phyloP scores from a whole-genome alignment of 1,140 invertebrate genomes.

The Acromyrmex echinatior region DNA sequence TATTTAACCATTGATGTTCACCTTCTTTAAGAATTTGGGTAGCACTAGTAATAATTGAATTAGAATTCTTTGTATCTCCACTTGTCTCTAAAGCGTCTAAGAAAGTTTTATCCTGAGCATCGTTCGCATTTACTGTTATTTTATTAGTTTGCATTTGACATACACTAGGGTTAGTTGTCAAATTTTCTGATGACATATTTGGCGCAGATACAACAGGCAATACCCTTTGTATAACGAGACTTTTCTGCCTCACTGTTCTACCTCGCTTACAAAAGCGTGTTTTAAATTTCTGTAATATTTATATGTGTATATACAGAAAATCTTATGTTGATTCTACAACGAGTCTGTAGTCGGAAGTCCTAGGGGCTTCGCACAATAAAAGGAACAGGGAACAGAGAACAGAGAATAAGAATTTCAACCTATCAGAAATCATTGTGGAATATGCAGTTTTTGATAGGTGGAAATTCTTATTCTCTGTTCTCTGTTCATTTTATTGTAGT shows the following conservation, averaged over 20 bases:
- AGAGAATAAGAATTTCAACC: too few relatives aligned
- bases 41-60: conserved; percentile 89
- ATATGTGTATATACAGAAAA: not conserved
- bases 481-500: too few relatives aligned
- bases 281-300: conserved; percentile 82
- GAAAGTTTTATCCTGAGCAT: conserved; percentile 73
- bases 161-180: conserved; percentile 33
- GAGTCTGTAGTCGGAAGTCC: too few relatives aligned
- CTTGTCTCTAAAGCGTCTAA: conserved; percentile 74
- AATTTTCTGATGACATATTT: conserved; percentile 55
- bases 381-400: too few relatives aligned
- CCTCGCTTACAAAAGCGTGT: conserved; percentile 86
- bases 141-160: conserved; percentile 62
- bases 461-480: too few relatives aligned
- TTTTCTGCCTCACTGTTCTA: conserved; percentile 86
- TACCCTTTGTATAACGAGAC: conserved; percentile 88
- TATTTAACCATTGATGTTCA: conserved; percentile 91
- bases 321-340: too few relatives aligned
- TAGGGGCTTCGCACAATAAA: too few relatives aligned
- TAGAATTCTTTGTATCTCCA: conserved; percentile 78
- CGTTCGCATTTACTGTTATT: conserved; percentile 39
- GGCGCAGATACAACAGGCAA: conserved; percentile 84
- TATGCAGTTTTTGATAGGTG: too few relatives aligned
- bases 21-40: conserved; percentile 92
- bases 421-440: too few relatives aligned